These are phyloP conservation scores for Sorex araneus DNA, from an alignment of 2,113 vertebrate genomes.

Conservation along the genomic window DNA sequence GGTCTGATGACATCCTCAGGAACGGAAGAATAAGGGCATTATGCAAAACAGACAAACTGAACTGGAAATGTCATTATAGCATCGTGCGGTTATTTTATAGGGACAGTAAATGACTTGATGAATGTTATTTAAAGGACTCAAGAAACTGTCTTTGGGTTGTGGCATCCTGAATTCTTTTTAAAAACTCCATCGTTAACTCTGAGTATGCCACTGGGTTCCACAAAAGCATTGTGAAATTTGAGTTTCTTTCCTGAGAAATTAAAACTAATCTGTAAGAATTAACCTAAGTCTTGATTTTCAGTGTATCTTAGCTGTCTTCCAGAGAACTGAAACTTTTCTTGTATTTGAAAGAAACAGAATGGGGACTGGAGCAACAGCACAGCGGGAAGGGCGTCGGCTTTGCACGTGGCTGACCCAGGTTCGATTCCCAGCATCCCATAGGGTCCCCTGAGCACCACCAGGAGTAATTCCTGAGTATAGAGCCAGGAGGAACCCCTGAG, in stretches of 20 bases:
- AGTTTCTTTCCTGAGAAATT: constrained; percentile 55
- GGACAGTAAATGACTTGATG: constrained; percentile 50
- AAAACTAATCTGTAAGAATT: constrained; percentile 17
- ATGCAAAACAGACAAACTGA: constrained; percentile 1
- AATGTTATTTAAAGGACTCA: constrained; percentile 65
- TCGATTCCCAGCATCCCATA: too few relatives aligned
- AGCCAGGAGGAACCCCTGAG: too few relatives aligned
- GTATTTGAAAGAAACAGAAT: constrained; percentile 9
- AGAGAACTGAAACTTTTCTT: constrained; percentile 26
- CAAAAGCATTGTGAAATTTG: not conserved
- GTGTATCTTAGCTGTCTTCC: constrained; percentile 33
- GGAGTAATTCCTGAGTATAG: too few relatives aligned
- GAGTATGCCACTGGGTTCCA: not conserved
- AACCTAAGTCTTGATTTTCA: not conserved
- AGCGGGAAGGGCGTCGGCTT: too few relatives aligned
- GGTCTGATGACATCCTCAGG: not conserved
- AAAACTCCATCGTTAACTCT: constrained; percentile 30
- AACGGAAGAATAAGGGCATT: constrained; percentile 48
- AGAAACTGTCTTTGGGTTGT: constrained; percentile 65
- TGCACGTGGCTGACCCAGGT: too few relatives aligned
- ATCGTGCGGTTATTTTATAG: constrained; percentile 72
- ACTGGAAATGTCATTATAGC: constrained; percentile 72
- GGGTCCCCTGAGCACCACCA: too few relatives aligned
- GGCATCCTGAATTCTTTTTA: constrained; percentile 7
- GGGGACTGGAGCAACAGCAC: too few relatives aligned